Percentiles rank a stretch among this genome's conserved stretches.
Evolutionary conservation across 2,113 vertebrate species (phyloP).

Genomic region (Nycticorax nycticorax): DNA sequence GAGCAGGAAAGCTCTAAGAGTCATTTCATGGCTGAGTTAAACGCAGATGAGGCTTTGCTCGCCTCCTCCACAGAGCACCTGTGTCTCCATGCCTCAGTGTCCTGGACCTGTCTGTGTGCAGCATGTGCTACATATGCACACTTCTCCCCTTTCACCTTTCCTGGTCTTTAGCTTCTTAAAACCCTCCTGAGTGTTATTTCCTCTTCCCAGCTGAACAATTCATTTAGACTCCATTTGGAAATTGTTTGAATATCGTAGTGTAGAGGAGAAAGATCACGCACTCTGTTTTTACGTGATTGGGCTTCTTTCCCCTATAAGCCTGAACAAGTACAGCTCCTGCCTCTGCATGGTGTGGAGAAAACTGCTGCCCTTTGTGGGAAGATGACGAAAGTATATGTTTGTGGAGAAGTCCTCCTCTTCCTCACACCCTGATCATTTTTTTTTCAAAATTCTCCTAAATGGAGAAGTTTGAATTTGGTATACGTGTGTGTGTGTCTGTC

Average conservation of each 20-base stretch:
- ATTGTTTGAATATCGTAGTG: background rate
- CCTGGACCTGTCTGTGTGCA: background rate
- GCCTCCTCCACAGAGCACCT: slow-evolving; percentile 46
- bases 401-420: background rate
- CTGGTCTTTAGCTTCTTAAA: background rate
- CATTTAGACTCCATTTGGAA: background rate
- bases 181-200: background rate
- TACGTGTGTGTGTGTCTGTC: background rate
- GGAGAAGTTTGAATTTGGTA: background rate
- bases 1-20: slow-evolving; percentile 14
- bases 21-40: slow-evolving; percentile 66
- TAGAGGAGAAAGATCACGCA: background rate
- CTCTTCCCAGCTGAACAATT: background rate
- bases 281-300: background rate
- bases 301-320: background rate
- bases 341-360: background rate
- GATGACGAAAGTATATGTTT: background rate
- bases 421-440: background rate
- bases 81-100: slow-evolving; percentile 39
- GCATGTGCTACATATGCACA: background rate
- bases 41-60: slow-evolving; percentile 18
- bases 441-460: background rate
- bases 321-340: background rate
- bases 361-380: background rate
- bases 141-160: background rate